Evolutionary conservation across 2,113 vertebrate species (phyloP).

Genomic region (Nematolebias whitei): DNA sequence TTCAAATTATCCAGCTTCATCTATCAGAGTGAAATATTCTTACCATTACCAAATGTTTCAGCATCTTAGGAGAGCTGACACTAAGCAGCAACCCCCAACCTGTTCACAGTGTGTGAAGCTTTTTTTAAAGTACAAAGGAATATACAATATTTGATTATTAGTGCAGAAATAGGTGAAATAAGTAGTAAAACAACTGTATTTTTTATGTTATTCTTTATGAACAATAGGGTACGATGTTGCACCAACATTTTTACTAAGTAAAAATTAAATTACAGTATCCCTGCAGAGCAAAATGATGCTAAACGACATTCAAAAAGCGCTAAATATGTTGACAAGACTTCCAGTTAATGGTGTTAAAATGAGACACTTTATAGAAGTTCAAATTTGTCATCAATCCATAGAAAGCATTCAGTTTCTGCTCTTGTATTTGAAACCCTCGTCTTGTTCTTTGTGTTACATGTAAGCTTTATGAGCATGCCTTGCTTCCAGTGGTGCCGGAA

Average conservation of each 20-base stretch:
- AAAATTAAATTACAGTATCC: neutral
- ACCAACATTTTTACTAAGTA: no score
- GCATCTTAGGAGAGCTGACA: neutral
- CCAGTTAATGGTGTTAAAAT: no score
- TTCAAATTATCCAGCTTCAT: constrained; percentile 48
- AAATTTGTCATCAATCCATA: no score
- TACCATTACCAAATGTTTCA: constrained; percentile 40
- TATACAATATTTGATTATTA: neutral
- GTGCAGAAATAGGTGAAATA: neutral
- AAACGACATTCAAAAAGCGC: no score
- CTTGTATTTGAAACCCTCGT: no score
- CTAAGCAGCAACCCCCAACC: neutral
- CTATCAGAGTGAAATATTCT: constrained; percentile 54
- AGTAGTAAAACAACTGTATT: neutral
- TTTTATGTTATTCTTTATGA: neutral
- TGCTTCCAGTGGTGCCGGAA: no score
- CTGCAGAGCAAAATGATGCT: no score
- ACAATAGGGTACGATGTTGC: neutral
- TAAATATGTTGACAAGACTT: no score
- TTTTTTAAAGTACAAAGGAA: neutral
- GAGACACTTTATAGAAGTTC: no score
- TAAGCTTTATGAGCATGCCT: no score
- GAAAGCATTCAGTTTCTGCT: no score
- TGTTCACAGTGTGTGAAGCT: neutral
- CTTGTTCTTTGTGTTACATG: neutral